Evolutionary conservation across 2,888 invertebrate genomes (phyloP).

Genomic region (Brassicogethes aeneus): DNA sequence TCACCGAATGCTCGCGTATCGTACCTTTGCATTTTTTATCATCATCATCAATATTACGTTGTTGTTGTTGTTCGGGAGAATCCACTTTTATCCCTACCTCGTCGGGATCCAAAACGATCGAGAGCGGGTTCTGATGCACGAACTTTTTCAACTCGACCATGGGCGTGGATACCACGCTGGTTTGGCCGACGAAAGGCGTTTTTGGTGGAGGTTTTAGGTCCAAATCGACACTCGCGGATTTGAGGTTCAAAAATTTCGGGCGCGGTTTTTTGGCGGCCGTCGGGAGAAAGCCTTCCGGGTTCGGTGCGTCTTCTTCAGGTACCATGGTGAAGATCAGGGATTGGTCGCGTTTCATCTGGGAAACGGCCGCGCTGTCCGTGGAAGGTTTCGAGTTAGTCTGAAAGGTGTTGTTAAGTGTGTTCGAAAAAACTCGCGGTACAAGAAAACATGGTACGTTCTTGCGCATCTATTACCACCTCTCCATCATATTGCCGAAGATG

Average conservation of each 20-base stretch:
- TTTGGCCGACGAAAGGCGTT: conserved; percentile 54
- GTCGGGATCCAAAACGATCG: conserved; percentile 60
- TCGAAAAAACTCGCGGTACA: no score
- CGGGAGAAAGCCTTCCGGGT: background rate
- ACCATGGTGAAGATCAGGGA: conserved; percentile 76
- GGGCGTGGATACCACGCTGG: conserved; percentile 70
- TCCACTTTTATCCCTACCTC: conserved; percentile 4
- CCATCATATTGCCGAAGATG: no score
- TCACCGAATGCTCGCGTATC: conserved; percentile 29
- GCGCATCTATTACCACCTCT: no score
- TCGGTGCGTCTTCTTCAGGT: conserved; percentile 58
- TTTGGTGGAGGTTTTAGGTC: conserved; percentile 13
- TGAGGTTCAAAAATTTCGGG: conserved; percentile 38
- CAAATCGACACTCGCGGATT: conserved; percentile 30
- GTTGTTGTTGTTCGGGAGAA: no score
- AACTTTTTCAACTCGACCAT: conserved; percentile 61
- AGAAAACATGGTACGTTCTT: no score
- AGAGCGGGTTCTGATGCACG: conserved; percentile 61
- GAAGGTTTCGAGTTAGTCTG: no score
- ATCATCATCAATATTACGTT: conserved; percentile 18
- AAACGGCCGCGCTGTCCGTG: conserved; percentile 25
- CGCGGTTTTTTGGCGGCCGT: conserved; percentile 24
- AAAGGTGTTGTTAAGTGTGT: no score
- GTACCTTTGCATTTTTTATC: conserved; percentile 5
- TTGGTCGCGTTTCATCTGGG: conserved; percentile 67